Conservation (phyloP, 2,113 vertebrate genomes). For the Ailuropoda melanoleuca region DNA sequence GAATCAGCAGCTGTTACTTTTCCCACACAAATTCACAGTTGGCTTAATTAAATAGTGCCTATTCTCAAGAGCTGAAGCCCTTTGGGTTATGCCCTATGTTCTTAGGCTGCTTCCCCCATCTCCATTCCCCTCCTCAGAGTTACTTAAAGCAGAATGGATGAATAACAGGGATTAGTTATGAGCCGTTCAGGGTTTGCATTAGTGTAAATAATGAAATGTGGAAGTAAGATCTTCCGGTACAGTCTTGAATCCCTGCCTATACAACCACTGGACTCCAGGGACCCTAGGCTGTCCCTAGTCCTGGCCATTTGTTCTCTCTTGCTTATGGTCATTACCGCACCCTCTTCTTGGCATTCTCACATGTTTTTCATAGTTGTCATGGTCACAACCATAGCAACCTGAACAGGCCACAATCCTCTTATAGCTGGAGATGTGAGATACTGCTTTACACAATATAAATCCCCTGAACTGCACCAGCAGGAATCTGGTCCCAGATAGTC, state of each 20-base stretch:
- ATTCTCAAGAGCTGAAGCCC: slow-evolving; percentile 5
- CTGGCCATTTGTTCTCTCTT: slow-evolving; percentile 33
- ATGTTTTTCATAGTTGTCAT: slow-evolving; percentile 62
- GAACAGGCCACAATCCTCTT: slow-evolving; percentile 35
- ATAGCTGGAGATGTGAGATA: slow-evolving; percentile 4
- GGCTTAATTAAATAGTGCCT: slow-evolving; percentile 47
- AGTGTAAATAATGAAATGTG: background rate
- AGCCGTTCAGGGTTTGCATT: background rate
- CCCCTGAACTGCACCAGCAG: background rate
- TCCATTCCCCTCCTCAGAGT: background rate
- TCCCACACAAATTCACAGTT: slow-evolving; percentile 61
- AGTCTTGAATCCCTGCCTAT: background rate
- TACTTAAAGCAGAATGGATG: background rate
- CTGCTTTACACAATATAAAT: background rate
- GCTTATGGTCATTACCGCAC: background rate
- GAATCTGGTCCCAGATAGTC: background rate
- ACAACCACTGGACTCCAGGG: background rate
- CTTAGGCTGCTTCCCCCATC: background rate
- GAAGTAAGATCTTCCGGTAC: background rate
- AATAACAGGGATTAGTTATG: background rate
- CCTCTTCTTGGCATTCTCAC: slow-evolving; percentile 49
- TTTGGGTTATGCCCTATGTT: background rate
- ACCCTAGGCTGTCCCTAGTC: background rate
- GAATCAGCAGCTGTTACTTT: slow-evolving; percentile 70
- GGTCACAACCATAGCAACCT: slow-evolving; percentile 63